phyloP scores from a whole-genome alignment of 2,797 vertebrate species.

The Acanthornis magna region DNA sequence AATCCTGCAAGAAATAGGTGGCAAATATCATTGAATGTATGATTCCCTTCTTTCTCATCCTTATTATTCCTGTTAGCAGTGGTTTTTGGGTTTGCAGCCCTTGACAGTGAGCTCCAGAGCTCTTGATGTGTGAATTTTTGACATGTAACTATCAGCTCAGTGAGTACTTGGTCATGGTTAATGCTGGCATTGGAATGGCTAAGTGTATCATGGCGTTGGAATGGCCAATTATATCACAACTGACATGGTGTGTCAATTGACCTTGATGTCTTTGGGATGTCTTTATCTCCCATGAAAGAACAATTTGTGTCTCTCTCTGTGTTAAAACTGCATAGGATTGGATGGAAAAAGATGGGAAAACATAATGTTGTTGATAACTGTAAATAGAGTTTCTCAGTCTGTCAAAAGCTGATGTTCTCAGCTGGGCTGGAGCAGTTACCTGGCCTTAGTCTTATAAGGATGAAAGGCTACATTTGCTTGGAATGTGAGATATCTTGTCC shows the following conservation, averaged over 20 bases:
- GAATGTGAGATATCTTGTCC: neutral
- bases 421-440: neutral
- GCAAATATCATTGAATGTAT: neutral
- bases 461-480: neutral
- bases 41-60: neutral
- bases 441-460: neutral
- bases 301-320: neutral
- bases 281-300: neutral
- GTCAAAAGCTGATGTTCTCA: neutral
- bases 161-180: neutral
- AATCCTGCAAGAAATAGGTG: neutral
- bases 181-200: neutral
- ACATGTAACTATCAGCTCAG: neutral
- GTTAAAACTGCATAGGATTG: neutral
- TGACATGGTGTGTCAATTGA: neutral
- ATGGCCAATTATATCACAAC: neutral
- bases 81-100: neutral
- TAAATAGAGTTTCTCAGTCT: neutral
- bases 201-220: neutral
- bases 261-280: neutral
- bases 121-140: neutral
- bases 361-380: neutral
- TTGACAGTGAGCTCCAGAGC: neutral
- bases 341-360: neutral
- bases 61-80: neutral